Conservation (phyloP, 2,113 vertebrate species). For the Grammatotria lemairii region DNA sequence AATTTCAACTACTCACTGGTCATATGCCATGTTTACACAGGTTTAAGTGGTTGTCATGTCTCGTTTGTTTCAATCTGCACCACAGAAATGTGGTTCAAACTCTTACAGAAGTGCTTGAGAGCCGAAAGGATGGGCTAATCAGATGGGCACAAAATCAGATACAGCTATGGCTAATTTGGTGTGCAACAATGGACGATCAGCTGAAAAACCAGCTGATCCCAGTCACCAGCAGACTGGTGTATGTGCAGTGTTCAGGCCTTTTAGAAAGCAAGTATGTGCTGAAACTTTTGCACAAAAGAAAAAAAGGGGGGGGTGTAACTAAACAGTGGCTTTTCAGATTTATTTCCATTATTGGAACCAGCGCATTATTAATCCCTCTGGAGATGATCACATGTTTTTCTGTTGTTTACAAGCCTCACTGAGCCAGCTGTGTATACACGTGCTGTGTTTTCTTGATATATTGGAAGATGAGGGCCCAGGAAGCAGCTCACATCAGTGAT, state of each 20-base stretch:
- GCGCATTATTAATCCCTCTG: background rate
- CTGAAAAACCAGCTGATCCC: background rate
- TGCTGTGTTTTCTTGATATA: background rate
- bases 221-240: background rate
- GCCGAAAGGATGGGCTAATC: background rate
- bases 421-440: background rate
- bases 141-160: background rate
- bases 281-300: background rate
- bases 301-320: background rate
- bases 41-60: background rate
- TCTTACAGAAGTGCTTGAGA: background rate
- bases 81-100: background rate
- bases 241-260: background rate
- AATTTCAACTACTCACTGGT: background rate
- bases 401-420: background rate
- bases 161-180: background rate
- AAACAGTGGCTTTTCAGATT: background rate
- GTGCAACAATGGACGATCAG: background rate
- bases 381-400: background rate
- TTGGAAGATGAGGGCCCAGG: background rate
- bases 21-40: background rate
- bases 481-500: background rate
- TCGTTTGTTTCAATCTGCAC: background rate
- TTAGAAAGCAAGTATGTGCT: background rate
- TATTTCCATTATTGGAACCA: background rate